Conservation (phyloP, 2,113 vertebrate species). For the Sialia sialis region DNA sequence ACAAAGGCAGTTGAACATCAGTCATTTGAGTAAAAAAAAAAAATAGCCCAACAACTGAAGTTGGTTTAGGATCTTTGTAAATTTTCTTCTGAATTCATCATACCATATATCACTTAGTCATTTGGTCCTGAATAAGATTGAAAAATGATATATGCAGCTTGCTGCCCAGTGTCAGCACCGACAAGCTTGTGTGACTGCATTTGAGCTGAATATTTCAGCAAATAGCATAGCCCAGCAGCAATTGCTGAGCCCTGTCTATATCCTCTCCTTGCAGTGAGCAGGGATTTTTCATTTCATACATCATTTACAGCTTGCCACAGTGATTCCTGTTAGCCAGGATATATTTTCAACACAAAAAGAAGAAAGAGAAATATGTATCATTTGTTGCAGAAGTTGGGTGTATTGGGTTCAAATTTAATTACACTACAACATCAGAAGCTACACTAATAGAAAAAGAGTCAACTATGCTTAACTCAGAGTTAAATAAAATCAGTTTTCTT, state of each 20-base stretch:
- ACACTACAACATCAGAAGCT: slow-evolving; percentile 33
- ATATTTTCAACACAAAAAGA: slow-evolving; percentile 46
- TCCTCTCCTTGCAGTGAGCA: slow-evolving; percentile 45
- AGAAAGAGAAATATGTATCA: slow-evolving; percentile 50
- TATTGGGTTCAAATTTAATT: slow-evolving; percentile 61
- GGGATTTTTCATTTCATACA: slow-evolving; percentile 69
- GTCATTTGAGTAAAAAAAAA: not conserved
- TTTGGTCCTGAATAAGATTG: slow-evolving; percentile 2
- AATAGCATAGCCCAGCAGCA: slow-evolving; percentile 53
- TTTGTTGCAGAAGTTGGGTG: slow-evolving; percentile 33
- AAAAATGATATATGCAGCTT: slow-evolving; percentile 38
- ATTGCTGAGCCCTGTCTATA: slow-evolving; percentile 30
- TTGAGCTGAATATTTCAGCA: slow-evolving; percentile 59
- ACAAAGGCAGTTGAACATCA: not conserved
- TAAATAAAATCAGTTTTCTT: slow-evolving; percentile 30
- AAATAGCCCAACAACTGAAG: not conserved
- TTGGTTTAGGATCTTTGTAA: not conserved
- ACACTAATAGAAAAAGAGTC: slow-evolving; percentile 26
- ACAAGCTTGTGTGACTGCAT: slow-evolving; percentile 35
- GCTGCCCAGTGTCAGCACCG: slow-evolving; percentile 22
- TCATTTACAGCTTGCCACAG: slow-evolving; percentile 67
- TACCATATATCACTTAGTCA: not conserved
- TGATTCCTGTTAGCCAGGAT: slow-evolving; percentile 53
- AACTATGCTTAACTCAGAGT: slow-evolving; percentile 17
- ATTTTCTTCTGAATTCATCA: not conserved